Conservation (phyloP, 1,140 invertebrate species). For the Anastrepha ludens region DNA sequence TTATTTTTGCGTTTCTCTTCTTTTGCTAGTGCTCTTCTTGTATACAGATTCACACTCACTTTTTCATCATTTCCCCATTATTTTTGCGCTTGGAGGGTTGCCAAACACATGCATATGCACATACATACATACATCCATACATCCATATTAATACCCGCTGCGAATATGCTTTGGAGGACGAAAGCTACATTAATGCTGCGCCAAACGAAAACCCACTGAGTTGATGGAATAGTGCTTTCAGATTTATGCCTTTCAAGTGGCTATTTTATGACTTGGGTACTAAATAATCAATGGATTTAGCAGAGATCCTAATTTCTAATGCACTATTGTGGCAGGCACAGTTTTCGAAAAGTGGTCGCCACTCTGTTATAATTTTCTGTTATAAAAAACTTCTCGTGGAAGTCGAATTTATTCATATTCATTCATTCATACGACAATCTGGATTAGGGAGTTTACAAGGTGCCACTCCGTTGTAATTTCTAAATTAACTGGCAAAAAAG, state of each 20-base stretch:
- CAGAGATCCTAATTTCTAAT: too few relatives aligned
- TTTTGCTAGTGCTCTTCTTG: not conserved
- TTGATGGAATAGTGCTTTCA: not conserved
- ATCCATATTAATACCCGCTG: not conserved
- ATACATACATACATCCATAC: not conserved
- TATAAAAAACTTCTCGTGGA: too few relatives aligned
- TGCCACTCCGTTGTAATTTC: too few relatives aligned
- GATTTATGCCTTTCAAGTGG: slow-evolving; percentile 6
- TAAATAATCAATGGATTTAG: not conserved
- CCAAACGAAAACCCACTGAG: slow-evolving; percentile 27
- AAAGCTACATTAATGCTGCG: slow-evolving; percentile 27
- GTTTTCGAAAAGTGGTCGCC: too few relatives aligned
- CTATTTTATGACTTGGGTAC: not conserved
- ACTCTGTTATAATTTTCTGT: too few relatives aligned
- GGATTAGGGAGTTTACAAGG: too few relatives aligned
- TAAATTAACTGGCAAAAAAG: too few relatives aligned
- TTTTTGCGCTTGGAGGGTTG: slow-evolving; percentile 29
- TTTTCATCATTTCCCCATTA: not conserved
- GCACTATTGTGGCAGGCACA: too few relatives aligned
- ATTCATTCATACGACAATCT: too few relatives aligned
- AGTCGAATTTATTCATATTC: too few relatives aligned
- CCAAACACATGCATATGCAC: not conserved
- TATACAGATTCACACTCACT: not conserved
- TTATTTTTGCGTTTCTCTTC: not conserved
- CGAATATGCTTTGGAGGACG: slow-evolving; percentile 19